Conservation (phyloP, 2,113 vertebrate species). For the Ceratotherium simum region DNA sequence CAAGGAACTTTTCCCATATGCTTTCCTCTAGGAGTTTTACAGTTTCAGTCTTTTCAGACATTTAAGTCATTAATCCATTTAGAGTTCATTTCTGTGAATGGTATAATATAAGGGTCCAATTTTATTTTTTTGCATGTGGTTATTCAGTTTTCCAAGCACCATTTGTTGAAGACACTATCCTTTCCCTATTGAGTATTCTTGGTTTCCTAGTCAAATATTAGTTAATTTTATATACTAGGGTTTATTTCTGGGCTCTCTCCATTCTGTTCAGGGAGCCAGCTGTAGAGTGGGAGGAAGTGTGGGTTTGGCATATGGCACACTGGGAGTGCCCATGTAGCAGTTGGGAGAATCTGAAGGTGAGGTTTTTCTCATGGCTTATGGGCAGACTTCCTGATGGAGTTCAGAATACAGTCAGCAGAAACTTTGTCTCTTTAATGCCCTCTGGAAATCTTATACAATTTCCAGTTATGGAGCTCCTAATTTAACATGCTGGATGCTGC, state of each 20-base stretch:
- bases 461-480: not conserved
- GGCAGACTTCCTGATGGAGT: not conserved
- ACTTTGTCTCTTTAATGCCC: not conserved
- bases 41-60: not conserved
- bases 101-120: not conserved
- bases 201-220: not conserved
- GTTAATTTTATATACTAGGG: not conserved
- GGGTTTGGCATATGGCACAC: not conserved
- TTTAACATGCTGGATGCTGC: not conserved
- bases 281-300: not conserved
- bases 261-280: not conserved
- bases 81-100: not conserved
- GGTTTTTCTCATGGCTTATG: not conserved
- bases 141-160: not conserved
- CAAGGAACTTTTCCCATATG: not conserved
- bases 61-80: not conserved
- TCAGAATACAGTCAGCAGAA: not conserved
- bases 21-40: not conserved
- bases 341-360: not conserved
- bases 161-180: not conserved
- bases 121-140: not conserved
- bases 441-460: not conserved
- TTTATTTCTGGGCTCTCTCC: not conserved
- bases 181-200: not conserved
- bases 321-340: not conserved